These are phyloP conservation scores for Noctuana brunneofusca DNA, from an alignment of 2,888 invertebrate genomes.

Conservation along the genomic window DNA sequence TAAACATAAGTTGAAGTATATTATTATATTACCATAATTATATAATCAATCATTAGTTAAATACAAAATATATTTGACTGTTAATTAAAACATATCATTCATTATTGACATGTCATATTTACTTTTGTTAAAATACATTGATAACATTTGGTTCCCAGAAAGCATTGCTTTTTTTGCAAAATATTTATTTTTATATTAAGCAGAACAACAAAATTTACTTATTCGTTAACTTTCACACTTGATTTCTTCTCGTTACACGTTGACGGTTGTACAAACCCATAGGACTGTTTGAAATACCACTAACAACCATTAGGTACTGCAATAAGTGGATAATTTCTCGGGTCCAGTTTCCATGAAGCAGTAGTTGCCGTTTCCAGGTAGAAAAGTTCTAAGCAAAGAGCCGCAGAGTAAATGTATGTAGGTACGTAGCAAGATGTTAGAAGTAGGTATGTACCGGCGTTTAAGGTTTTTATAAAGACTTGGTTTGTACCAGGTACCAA, in stretches of 20 bases:
- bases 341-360: slow-evolving; percentile 32
- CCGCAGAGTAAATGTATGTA: slow-evolving; percentile 7
- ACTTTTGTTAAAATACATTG: too few relatives aligned
- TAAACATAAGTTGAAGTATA: too few relatives aligned
- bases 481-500: too few relatives aligned
- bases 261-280: slow-evolving; percentile 1
- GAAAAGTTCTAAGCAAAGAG: slow-evolving; percentile 12
- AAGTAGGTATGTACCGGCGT: not conserved
- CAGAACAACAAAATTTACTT: not conserved
- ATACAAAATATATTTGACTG: too few relatives aligned
- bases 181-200: too few relatives aligned
- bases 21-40: too few relatives aligned
- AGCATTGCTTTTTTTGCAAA: too few relatives aligned
- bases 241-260: not conserved
- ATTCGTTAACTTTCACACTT: not conserved
- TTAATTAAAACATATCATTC: too few relatives aligned
- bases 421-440: not conserved
- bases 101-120: too few relatives aligned
- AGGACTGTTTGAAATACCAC: slow-evolving; percentile 26
- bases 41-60: too few relatives aligned
- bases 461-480: too few relatives aligned
- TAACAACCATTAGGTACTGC: slow-evolving; percentile 33
- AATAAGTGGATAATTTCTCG: slow-evolving; percentile 33
- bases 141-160: too few relatives aligned
- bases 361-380: slow-evolving; percentile 26